Conservation (phyloP, 2,888 invertebrate species). For the Synanthedon myopaeformis region DNA sequence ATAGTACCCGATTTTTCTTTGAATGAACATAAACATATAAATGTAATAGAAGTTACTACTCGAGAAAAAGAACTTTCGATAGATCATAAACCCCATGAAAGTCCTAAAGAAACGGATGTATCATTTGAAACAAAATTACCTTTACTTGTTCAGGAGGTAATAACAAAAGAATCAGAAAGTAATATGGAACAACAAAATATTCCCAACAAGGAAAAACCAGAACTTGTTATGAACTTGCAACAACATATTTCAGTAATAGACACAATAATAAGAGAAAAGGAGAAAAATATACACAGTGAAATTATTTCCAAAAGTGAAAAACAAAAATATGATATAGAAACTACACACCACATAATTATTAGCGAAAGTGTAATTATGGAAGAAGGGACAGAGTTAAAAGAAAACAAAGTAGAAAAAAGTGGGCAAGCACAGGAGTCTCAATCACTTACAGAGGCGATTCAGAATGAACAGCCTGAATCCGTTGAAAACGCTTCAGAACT, state of each 20-base stretch:
- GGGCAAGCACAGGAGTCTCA: constrained; percentile 21
- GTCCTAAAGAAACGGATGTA: constrained; percentile 16
- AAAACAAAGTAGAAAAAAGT: constrained; percentile 16
- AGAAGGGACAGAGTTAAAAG: constrained; percentile 19
- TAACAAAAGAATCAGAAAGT: constrained; percentile 28
- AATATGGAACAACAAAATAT: constrained; percentile 12
- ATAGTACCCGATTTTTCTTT: constrained; percentile 21
- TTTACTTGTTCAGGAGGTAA: constrained; percentile 32
- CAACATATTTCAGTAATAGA: constrained; percentile 36
- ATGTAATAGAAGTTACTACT: constrained; percentile 59
- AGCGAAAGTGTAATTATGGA: constrained; percentile 40
- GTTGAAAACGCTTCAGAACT: constrained; percentile 16
- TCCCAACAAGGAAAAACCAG: constrained; percentile 21
- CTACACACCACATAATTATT: constrained; percentile 34
- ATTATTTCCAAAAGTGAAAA: constrained; percentile 14
- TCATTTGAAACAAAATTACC: constrained; percentile 28
- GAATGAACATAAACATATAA: constrained; percentile 38
- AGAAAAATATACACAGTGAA: constrained; percentile 20
- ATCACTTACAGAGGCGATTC: constrained; percentile 18
- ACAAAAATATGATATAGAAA: constrained; percentile 28
- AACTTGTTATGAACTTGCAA: constrained; percentile 26
- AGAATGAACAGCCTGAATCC: constrained; percentile 21
- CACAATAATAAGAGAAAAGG: constrained; percentile 33
- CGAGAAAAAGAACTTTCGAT: constrained; percentile 52
- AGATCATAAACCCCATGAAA: constrained; percentile 10